phyloP scores from a whole-genome alignment of 2,797 vertebrate species.

The Sebastiscus albofasciatus region DNA sequence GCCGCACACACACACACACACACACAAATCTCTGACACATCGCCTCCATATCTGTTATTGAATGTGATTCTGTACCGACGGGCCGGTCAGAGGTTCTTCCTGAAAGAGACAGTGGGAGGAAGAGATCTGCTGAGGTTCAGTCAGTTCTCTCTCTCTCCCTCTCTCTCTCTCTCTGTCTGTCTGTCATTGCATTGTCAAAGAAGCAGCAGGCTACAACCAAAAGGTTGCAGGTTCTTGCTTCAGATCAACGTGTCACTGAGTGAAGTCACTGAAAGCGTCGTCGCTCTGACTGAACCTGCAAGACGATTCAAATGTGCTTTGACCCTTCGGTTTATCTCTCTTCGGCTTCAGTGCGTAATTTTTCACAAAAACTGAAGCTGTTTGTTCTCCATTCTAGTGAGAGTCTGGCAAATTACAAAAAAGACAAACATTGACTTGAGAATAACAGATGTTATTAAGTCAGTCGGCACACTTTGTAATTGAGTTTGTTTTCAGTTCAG shows the following conservation, averaged over 20 bases:
- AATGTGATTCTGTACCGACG: not conserved
- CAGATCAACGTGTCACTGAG: not conserved
- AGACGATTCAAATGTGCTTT: constrained; percentile 4
- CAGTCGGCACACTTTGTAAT: not conserved
- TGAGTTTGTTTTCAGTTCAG: not conserved
- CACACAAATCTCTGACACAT: not conserved
- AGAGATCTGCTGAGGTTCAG: not conserved
- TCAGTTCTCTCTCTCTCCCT: not conserved
- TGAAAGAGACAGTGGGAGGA: not conserved
- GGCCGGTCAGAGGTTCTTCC: not conserved
- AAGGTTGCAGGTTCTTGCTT: not conserved
- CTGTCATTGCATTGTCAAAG: not conserved
- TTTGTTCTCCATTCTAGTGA: not conserved
- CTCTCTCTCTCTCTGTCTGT: not conserved
- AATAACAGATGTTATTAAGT: constrained; percentile 22
- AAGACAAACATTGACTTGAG: not conserved
- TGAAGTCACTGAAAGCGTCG: not conserved
- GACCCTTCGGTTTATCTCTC: constrained; percentile 12
- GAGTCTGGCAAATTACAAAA: not conserved
- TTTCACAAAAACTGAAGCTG: not conserved
- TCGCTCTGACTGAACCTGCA: not conserved
- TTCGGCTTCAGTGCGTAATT: not conserved
- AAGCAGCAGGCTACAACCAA: not conserved
- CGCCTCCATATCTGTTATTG: not conserved
- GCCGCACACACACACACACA: not conserved